Evolutionary conservation across 2,888 invertebrate species (phyloP).

Genomic region (Phrixothrix hirtus): DNA sequence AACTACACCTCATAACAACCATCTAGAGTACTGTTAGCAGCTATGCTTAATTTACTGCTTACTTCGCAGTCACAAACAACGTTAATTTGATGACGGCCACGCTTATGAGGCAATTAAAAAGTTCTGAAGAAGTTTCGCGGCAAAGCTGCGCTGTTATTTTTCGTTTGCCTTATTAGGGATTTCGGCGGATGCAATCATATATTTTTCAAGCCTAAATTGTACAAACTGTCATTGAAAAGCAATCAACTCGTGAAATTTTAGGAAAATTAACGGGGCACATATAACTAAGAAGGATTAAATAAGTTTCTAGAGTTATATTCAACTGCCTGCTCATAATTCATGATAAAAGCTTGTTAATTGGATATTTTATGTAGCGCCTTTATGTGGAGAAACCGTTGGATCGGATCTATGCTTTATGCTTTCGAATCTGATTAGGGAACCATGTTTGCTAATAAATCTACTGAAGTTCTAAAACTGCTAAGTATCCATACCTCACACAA

Average conservation of each 20-base stretch:
- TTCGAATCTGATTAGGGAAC: no score
- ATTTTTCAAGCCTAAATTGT: no score
- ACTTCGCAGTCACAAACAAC: slow-evolving; percentile 34
- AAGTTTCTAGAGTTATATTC: background rate
- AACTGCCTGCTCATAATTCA: slow-evolving; percentile 6
- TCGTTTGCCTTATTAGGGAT: background rate
- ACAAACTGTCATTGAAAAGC: no score
- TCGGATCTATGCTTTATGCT: no score
- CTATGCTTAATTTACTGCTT: slow-evolving; percentile 34
- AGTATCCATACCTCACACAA: no score
- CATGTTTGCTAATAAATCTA: no score
- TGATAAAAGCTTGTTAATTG: slow-evolving; percentile 6
- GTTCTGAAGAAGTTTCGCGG: slow-evolving; percentile 12
- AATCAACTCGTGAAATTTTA: background rate
- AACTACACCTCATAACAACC: slow-evolving; percentile 34
- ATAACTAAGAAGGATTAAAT: slow-evolving; percentile 3
- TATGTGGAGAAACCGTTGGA: no score
- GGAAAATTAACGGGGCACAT: slow-evolving; percentile 3
- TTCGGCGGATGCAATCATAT: background rate
- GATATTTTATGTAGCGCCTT: slow-evolving; percentile 1
- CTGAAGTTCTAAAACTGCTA: no score
- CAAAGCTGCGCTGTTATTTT: background rate
- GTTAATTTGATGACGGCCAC: slow-evolving; percentile 34
- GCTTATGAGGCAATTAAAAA: slow-evolving; percentile 35
- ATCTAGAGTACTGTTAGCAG: slow-evolving; percentile 28